Evolutionary conservation across 2,888 invertebrate species (phyloP).

Genomic region (Scaeva pyrastri): DNA sequence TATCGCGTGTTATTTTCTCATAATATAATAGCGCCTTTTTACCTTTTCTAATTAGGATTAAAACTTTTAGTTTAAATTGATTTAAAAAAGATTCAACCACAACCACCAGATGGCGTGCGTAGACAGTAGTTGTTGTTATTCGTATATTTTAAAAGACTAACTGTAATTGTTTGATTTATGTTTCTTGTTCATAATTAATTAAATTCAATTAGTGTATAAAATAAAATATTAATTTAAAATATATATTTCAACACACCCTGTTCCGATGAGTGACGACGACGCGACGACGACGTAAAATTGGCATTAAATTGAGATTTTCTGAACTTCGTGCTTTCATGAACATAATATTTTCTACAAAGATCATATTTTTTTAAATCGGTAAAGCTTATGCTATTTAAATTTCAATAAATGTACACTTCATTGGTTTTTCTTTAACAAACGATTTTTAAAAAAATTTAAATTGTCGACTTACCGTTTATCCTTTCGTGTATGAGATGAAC

Average conservation of each 20-base stretch:
- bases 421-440: not conserved
- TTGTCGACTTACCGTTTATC: slow-evolving; percentile 85
- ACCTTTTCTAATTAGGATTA: slow-evolving; percentile 25
- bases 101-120: not conserved
- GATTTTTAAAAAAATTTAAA: not conserved
- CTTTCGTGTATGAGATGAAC: slow-evolving; percentile 85
- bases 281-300: not conserved
- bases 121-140: not conserved
- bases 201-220: not conserved
- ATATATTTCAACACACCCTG: not conserved
- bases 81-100: slow-evolving; percentile 16
- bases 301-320: not conserved
- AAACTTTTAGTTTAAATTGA: slow-evolving; percentile 19
- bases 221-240: not conserved
- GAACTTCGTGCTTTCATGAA: slow-evolving; percentile 14
- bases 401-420: not conserved
- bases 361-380: not conserved
- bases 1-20: slow-evolving; percentile 17
- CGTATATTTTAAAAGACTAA: not conserved
- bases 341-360: not conserved
- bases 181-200: not conserved
- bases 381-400: not conserved
- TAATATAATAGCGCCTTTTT: not conserved
- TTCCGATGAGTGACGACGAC: no score
- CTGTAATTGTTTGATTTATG: slow-evolving; percentile 9